A percentile compares a stretch with the other conserved stretches of the same genome.
These are phyloP conservation scores for Pararge aegeria DNA, from an alignment of 1,140 invertebrate species.

Conservation along the genomic window DNA sequence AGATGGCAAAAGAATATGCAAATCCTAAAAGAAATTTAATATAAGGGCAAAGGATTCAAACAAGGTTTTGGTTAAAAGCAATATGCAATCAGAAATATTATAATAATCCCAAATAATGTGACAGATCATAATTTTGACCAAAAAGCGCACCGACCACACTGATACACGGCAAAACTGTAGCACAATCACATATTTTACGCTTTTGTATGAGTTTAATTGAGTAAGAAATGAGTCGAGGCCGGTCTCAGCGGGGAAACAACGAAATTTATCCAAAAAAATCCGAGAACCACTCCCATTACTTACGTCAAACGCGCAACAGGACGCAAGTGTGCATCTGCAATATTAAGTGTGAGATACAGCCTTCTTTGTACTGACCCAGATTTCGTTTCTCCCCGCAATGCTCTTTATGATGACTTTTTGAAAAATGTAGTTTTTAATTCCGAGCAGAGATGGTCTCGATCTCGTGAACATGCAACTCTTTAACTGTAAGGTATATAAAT, in stretches of 20 bases:
- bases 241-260: slow-evolving; percentile 67
- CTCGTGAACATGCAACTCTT: slow-evolving; percentile 58
- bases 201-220: slow-evolving; percentile 75
- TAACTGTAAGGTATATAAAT: slow-evolving; percentile 75
- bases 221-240: slow-evolving; percentile 62
- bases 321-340: slow-evolving; percentile 57
- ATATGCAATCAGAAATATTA: slow-evolving; percentile 67
- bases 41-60: slow-evolving; percentile 20
- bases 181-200: slow-evolving; percentile 75
- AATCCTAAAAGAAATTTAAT: slow-evolving; percentile 22
- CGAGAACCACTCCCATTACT: slow-evolving; percentile 69
- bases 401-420: slow-evolving; percentile 78
- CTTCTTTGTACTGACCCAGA: slow-evolving; percentile 68
- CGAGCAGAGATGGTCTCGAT: slow-evolving; percentile 51
- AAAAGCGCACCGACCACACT: slow-evolving; percentile 48
- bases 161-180: slow-evolving; percentile 60
- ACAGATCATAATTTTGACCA: slow-evolving; percentile 64
- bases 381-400: slow-evolving; percentile 57
- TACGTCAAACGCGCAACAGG: slow-evolving; percentile 63
- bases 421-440: slow-evolving; percentile 78
- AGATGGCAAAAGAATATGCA: slow-evolving; percentile 28
- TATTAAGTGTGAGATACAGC: slow-evolving; percentile 75
- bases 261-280: slow-evolving; percentile 71
- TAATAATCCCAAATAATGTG: slow-evolving; percentile 73
- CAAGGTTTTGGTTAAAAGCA: slow-evolving; percentile 38